A percentile compares a stretch with the other conserved stretches of the same genome.
These are phyloP conservation scores for Cryptotermes secundus DNA, from an alignment of 1,140 invertebrate genomes.

Conservation along the genomic window DNA sequence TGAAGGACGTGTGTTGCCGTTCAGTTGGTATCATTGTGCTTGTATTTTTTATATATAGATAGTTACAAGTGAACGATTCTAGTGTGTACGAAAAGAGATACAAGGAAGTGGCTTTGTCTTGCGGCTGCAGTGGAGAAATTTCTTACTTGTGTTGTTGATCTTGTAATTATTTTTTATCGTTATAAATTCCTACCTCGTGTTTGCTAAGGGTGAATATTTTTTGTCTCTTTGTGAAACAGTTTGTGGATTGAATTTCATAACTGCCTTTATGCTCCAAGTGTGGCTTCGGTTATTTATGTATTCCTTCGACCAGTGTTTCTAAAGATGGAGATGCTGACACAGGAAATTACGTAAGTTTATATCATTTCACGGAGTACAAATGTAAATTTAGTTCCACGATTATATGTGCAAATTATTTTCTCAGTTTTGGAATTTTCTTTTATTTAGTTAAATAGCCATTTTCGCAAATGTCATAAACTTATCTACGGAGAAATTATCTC, in stretches of 20 bases:
- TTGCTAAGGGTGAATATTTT: neutral
- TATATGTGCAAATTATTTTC: too few relatives aligned
- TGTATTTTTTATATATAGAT: neutral
- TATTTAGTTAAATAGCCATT: too few relatives aligned
- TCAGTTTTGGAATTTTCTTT: too few relatives aligned
- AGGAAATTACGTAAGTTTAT: conserved; percentile 8
- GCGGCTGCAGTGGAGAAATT: too few relatives aligned
- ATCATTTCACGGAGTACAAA: too few relatives aligned
- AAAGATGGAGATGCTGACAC: neutral
- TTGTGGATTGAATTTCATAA: neutral
- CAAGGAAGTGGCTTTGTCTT: too few relatives aligned
- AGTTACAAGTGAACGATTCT: neutral
- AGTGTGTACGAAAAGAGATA: neutral
- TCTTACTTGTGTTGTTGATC: too few relatives aligned
- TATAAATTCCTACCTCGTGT: neutral
- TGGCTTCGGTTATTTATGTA: neutral
- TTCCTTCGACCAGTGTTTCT: neutral
- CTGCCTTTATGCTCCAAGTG: neutral
- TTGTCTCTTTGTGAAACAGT: neutral
- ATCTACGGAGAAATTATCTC: too few relatives aligned
- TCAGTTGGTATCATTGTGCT: neutral
- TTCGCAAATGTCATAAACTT: too few relatives aligned
- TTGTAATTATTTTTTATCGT: neutral
- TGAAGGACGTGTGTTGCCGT: neutral
- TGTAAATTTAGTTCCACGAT: too few relatives aligned